phyloP scores from a whole-genome alignment of 1,140 invertebrate genomes.

The Brachionus calyciflorus region DNA sequence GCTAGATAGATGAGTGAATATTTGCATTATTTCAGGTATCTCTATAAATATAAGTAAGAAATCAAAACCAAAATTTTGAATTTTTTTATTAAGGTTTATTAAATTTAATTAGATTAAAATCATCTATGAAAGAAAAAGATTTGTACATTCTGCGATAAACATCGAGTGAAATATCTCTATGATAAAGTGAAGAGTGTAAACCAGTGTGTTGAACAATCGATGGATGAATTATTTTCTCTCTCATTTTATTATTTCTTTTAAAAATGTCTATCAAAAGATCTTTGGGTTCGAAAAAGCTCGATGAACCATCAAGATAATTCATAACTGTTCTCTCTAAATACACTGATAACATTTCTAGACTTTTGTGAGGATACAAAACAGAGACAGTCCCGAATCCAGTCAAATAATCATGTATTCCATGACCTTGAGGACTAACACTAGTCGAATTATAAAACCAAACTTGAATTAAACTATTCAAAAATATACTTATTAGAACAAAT shows the following conservation, averaged over 20 bases:
- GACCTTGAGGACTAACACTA: neutral
- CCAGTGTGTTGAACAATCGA: constrained; percentile 29
- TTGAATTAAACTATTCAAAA: constrained; percentile 14
- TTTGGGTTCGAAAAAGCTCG: constrained; percentile 7
- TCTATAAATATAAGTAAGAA: no score
- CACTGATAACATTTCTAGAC: neutral
- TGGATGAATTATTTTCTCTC: neutral
- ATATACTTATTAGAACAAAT: neutral
- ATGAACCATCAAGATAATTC: neutral
- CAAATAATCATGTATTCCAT: neutral
- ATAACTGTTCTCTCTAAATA: neutral
- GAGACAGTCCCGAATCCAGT: constrained; percentile 38
- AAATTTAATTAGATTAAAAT: constrained; percentile 20
- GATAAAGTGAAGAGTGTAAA: constrained; percentile 9
- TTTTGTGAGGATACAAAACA: neutral
- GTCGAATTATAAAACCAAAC: constrained; percentile 19
- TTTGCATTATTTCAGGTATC: no score
- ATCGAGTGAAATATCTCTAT: neutral
- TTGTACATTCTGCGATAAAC: constrained; percentile 31
- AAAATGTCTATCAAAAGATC: constrained; percentile 14
- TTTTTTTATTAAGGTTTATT: neutral
- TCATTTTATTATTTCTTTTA: neutral
- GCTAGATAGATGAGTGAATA: no score
- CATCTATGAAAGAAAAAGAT: constrained; percentile 28
- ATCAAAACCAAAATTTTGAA: no score